These are phyloP conservation scores for Drosophila buzzatii DNA, from an alignment of 2,888 invertebrate genomes.

Conservation along the genomic window DNA sequence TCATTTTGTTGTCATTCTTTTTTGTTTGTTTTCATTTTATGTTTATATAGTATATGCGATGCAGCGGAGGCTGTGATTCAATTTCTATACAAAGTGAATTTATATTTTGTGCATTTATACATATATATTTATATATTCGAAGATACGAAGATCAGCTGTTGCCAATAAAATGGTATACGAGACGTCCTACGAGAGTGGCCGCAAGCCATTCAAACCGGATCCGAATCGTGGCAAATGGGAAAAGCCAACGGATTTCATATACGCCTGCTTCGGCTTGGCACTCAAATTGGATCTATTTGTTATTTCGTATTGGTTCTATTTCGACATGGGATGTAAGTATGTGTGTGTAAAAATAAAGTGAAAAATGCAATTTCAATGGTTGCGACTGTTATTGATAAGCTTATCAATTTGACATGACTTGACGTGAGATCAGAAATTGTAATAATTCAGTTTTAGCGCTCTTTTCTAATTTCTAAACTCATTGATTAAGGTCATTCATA, in stretches of 20 bases:
- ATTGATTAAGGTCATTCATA: neutral
- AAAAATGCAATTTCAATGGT: conserved; percentile 4
- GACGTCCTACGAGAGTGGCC: conserved; percentile 82
- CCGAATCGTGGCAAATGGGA: conserved; percentile 89
- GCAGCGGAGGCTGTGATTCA: conserved; percentile 13
- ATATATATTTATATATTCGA: neutral
- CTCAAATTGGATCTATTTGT: conserved; percentile 93
- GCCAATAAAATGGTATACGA: conserved; percentile 74
- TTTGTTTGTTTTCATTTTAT: conserved; percentile 7
- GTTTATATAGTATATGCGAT: neutral
- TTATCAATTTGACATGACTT: neutral
- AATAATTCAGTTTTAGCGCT: neutral
- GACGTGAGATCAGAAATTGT: neutral
- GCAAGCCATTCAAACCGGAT: conserved; percentile 82
- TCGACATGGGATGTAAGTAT: conserved; percentile 79
- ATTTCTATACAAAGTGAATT: conserved; percentile 12
- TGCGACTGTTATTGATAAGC: conserved; percentile 35
- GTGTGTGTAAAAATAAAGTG: neutral
- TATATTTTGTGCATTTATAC: neutral
- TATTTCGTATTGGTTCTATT: conserved; percentile 86
- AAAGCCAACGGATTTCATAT: conserved; percentile 90
- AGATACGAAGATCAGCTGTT: conserved; percentile 2
- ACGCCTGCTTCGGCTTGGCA: conserved; percentile 92
- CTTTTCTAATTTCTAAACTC: neutral
- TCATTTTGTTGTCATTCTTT: conserved; percentile 1